Evolutionary conservation across 2,888 invertebrate genomes (phyloP), one percentile per base, ranked within the genome.

Genomic region (Mechanitis messenoides): DNA sequence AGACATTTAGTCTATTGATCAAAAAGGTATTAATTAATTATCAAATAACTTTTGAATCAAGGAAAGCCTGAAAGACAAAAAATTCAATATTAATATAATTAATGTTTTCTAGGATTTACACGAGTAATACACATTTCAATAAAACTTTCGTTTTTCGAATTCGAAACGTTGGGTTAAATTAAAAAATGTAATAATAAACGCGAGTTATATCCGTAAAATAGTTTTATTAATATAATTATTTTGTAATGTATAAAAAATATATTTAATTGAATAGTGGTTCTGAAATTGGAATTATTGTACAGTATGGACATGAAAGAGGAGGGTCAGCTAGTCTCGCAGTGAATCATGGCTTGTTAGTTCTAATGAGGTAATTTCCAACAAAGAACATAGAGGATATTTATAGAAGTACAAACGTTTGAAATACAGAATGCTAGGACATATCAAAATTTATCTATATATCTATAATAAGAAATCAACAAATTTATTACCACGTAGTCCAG

Each of bases 201-300:
- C 20, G 20, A 38, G 38, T 6, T 38, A 38, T 7, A 35, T 35
- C 35, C 7, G 1, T 38, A 38, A 38, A 6, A 7, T 38, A 6
- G 7, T 38, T 38, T 20, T 20, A 20, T 20, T 20, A 20, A 20
- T 20, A 20, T 20, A 20, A 20, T 20, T 20, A 20, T 20, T 20
- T 20, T 20, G 47, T 20, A 20, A n/a, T 47, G 6, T 5, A 5
- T 35, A 5, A 1, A 35, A 35, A 6, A 35, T 35, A 35, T 5
- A 35, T 5, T 5, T 5, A 5, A 35, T 5, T 35, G 35, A 35
- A 35, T 35, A 35, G 2, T 35, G 35, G 20, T 2, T 31, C 31
- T n/a, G 31, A 59, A 65, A 65, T 65, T 61, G 63, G 63, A 65
- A 61, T 58, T 65, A 65, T 65, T 65, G 63, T 65, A 61, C 55